Evolutionary conservation across 2,113 vertebrate genomes (phyloP).

Genomic region (Turnix velox): DNA sequence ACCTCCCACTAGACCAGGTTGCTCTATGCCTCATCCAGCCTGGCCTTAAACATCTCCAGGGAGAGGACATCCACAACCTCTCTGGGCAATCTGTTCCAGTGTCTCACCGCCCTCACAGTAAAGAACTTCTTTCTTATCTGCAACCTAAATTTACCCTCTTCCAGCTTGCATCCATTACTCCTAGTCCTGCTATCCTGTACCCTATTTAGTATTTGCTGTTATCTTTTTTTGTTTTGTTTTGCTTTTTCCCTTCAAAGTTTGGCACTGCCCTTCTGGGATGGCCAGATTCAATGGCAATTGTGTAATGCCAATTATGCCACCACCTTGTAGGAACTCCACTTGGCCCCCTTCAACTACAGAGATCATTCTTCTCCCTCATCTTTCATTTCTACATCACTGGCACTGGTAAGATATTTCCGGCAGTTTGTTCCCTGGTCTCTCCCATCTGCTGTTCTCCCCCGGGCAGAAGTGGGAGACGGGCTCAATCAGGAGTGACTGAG

Average conservation of each 20-base stretch:
- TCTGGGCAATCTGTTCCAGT: too few relatives aligned
- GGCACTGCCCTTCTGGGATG: background rate
- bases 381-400: conserved; percentile 1
- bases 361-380: background rate
- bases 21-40: too few relatives aligned
- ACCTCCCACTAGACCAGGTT: too few relatives aligned
- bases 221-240: background rate
- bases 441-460: background rate
- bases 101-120: too few relatives aligned
- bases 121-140: too few relatives aligned
- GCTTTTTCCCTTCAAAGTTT: background rate
- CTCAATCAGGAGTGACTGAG: background rate
- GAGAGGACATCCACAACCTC: too few relatives aligned
- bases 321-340: background rate
- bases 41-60: too few relatives aligned
- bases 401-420: background rate
- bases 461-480: background rate
- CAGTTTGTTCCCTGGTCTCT: conserved; percentile 26
- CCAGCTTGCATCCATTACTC: too few relatives aligned
- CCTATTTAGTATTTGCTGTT: background rate
- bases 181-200: too few relatives aligned
- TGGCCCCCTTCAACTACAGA: background rate
- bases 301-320: background rate
- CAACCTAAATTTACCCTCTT: too few relatives aligned
- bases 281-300: background rate